Percentiles rank a stretch among this genome's conserved stretches.
Evolutionary conservation across 2,888 invertebrate genomes (phyloP).

Genomic region (Blastobasis lacticolella): DNA sequence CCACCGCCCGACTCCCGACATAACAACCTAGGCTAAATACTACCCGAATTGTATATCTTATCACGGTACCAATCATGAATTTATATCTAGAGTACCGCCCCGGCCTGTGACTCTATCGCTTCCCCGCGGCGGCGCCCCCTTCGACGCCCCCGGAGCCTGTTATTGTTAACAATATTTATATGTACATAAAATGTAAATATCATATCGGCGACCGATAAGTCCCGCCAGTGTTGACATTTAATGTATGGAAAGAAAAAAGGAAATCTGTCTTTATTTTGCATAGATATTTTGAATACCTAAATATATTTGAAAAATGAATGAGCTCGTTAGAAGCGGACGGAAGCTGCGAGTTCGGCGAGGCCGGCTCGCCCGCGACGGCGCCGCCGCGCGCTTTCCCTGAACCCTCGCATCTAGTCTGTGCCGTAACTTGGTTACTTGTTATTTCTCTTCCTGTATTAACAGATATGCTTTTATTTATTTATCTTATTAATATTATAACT

Average conservation of each 20-base stretch:
- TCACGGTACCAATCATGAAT: no score
- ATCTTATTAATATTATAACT: conserved; percentile 28
- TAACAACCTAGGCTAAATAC: conserved; percentile 7
- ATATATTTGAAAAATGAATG: conserved; percentile 1
- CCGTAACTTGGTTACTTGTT: conserved; percentile 40
- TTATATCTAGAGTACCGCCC: no score
- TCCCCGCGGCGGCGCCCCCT: no score
- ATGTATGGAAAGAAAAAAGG: background rate
- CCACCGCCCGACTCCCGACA: background rate
- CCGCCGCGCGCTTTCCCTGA: no score
- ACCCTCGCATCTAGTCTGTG: conserved; percentile 59
- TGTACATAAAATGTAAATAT: conserved; percentile 26
- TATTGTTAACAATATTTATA: conserved; percentile 10
- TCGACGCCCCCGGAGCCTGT: background rate
- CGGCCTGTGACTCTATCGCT: no score
- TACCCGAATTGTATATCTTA: conserved; percentile 8
- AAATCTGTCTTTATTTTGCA: conserved; percentile 9
- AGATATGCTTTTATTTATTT: conserved; percentile 30
- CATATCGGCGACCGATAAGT: conserved; percentile 12
- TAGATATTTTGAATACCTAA: conserved; percentile 9
- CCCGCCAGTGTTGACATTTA: conserved; percentile 7
- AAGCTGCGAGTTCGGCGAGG: conserved; percentile 8
- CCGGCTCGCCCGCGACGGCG: background rate
- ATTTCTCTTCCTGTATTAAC: conserved; percentile 34
- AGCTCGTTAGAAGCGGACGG: background rate